Evolutionary conservation across 2,113 vertebrate genomes (phyloP), one percentile per base, ranked within the genome.

Genomic region (Athene cunicularia): DNA sequence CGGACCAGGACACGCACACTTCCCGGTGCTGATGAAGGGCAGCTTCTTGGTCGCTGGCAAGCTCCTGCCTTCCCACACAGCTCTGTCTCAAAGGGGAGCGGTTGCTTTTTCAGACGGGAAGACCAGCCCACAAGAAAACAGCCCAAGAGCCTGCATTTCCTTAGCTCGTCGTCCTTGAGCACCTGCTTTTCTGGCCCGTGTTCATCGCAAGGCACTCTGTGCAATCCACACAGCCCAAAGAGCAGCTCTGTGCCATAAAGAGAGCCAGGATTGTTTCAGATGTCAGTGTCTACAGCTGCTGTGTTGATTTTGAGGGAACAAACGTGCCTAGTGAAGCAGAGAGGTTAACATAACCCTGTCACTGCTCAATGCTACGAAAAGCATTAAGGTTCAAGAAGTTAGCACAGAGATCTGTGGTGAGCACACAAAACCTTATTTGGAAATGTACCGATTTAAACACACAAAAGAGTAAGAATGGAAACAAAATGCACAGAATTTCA

Each of bases 291-390:
- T 82, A 11, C 89, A 81, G 91, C 89, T 91, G 92, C 86, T 76
- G 71, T 37, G 93, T 47, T 91, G 93, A 33, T 91, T 76, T 24
- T 37, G 93, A 80, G 82, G 75, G 94, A 79, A 56, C 68, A 87
- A 79, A 93, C 4, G 93, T 45, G 89, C 67, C 84, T 8, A 13
- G 91, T 5, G 91, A 59, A 55, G 93, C 95, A n/a, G 89, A 35
- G 91, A 85, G 93, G 95, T 77, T 79, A 67, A 82, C 74, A 49
- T n/a, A 56, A 89, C 95, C 90, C 91, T 93, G 96, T 50, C 94
- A 32, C 93, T 32, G 62, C 72, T 92, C 79, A 3, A 5, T 1
- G 63, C 93, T 59, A 5, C 87, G 22, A 23, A 37, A 52, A 88
- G 88, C 81, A 13, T 3, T 4, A 28, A 88, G 91, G 91, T 37